These are phyloP conservation scores for Antheraea mylitta DNA, from an alignment of 1,140 invertebrate genomes.

Conservation along the genomic window DNA sequence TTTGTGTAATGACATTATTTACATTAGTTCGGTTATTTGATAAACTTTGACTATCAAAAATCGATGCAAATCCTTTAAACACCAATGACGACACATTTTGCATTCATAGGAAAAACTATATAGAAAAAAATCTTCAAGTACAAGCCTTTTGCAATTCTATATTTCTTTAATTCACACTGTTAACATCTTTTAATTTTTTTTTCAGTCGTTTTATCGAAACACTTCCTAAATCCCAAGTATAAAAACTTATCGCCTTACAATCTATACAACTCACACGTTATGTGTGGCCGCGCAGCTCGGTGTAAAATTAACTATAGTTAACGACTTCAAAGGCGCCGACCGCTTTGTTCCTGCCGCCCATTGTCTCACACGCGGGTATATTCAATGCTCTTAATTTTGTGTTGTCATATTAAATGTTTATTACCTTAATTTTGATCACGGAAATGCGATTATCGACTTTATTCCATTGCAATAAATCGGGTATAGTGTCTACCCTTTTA, in stretches of 20 bases:
- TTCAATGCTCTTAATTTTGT: conserved; percentile 69
- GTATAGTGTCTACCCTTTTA: background rate
- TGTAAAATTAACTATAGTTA: conserved; percentile 52
- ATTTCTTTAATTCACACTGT: too few species aligned
- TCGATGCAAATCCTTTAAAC: too few species aligned
- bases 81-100: too few species aligned
- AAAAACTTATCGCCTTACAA: conserved; percentile 15
- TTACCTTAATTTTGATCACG: conserved; percentile 22
- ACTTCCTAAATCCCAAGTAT: background rate
- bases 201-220: background rate
- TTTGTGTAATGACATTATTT: too few species aligned
- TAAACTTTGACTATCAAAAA: too few species aligned
- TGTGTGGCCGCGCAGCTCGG: conserved; percentile 42
- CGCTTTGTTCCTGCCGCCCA: conserved; percentile 57
- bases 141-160: too few species aligned
- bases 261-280: conserved; percentile 6
- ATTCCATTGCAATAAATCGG: background rate
- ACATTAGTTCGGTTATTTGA: too few species aligned
- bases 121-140: too few species aligned
- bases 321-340: conserved; percentile 54
- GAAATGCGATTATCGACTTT: conserved; percentile 18
- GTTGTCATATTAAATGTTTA: conserved; percentile 71
- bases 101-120: too few species aligned
- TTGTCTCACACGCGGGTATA: conserved; percentile 66
- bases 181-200: background rate